Evolutionary conservation across 2,113 vertebrate genomes (phyloP).

Genomic region (Fulica atra): DNA sequence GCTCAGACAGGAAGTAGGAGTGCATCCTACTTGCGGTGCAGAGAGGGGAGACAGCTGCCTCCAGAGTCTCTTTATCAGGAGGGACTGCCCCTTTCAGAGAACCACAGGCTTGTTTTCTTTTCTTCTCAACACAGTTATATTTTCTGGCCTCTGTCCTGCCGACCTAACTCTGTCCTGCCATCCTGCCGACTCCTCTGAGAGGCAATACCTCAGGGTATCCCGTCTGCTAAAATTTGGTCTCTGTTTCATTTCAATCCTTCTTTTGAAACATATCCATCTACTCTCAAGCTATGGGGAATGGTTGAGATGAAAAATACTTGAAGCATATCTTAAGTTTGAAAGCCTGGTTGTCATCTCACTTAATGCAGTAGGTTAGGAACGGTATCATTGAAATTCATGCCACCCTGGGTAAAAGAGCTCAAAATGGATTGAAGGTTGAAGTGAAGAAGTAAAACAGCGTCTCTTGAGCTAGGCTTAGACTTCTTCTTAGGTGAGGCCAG

Average conservation of each 20-base stretch:
- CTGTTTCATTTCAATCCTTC: not conserved
- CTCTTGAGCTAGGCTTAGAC: not conserved
- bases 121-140: not conserved
- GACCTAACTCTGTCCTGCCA: not conserved
- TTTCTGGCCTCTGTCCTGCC: not conserved
- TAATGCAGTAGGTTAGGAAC: not conserved
- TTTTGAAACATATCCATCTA: not conserved
- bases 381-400: not conserved
- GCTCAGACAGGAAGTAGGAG: conserved; percentile 65
- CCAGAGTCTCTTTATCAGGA: conserved; percentile 39
- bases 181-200: not conserved
- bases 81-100: conserved; percentile 49
- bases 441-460: not conserved
- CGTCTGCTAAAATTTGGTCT: not conserved
- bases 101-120: conserved; percentile 27
- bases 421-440: not conserved
- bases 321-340: not conserved
- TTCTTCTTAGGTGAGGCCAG: not conserved
- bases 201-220: not conserved
- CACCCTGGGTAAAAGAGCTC: not conserved
- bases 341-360: not conserved
- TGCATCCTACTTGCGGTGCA: conserved; percentile 46
- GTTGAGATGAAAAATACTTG: not conserved
- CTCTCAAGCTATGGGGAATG: not conserved
- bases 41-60: conserved; percentile 43